Base-by-base conservation (phyloP, 2,888 invertebrate genomes). In the Oscheius sp. region DNA sequence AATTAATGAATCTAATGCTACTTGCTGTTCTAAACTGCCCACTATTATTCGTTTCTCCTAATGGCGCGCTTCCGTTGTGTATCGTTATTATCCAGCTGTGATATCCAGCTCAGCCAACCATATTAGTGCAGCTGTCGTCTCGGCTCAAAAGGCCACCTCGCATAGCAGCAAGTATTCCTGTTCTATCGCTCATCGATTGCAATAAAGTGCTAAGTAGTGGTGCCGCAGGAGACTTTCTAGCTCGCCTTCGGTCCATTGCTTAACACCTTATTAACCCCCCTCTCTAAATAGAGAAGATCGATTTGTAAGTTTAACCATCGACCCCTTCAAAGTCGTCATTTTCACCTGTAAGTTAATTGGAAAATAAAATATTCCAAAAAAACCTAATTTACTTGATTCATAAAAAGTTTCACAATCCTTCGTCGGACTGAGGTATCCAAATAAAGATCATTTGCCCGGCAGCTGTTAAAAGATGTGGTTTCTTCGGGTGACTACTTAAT, bases 401-500 rank as follows among this genome's bases (percentile, higher is more conserved):
- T 15, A 52, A 25, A n/a, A n/a, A n/a, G n/a, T n/a, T n/a, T n/a
- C n/a, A n/a, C n/a, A 39, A 58, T 58, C 15, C 31, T 15, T 66
- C 70, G 25, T 73, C 73, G 29, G 64, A 48, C 37, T 71, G 58
- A 6, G 71, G 57, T n/a, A 71, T 75, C 78, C 78, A 78, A 3
- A 75, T 45, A 46, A 65, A 75, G 5, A 73, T 46, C 61, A 77
- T 55, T 65, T 77, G 77, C 5, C 77, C 77, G n/a, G 73, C 73
- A 4, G 77, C 77, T 8, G 77, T 71, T 10, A 82, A 23, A 12
- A 84, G 57, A 29, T 75, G 70, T 31, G 76, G 75, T 34, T 74
- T 76, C 48, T 82, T 82, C 50, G 84, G 84, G 74, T 85, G 84
- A 12, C 83, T 74, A 0, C 81, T 46, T 20, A 85, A 52, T 3